phyloP scores from a whole-genome alignment of 2,888 invertebrate species.

The Germaria angustata region DNA sequence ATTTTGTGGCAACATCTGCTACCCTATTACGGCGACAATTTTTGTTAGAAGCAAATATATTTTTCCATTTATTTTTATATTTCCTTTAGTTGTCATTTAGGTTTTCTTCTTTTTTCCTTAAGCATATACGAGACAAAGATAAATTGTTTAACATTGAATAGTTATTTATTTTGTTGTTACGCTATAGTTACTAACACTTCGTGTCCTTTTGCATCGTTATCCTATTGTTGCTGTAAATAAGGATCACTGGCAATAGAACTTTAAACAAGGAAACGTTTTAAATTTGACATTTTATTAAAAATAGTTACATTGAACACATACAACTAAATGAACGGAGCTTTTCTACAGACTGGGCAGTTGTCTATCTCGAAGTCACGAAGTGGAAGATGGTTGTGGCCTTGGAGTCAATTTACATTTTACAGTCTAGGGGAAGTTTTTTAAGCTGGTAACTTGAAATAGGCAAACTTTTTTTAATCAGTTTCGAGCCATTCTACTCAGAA shows the following conservation, averaged over 20 bases:
- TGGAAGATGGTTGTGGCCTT: too few relatives aligned
- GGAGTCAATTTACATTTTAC: too few relatives aligned
- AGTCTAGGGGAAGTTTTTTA: too few relatives aligned
- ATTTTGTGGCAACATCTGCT: slow-evolving; percentile 70
- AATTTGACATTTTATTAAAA: slow-evolving; percentile 60
- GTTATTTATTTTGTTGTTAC: slow-evolving; percentile 62
- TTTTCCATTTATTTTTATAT: slow-evolving; percentile 30
- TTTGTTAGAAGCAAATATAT: slow-evolving; percentile 46
- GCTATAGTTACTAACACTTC: not conserved
- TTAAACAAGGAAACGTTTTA: slow-evolving; percentile 38
- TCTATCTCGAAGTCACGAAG: too few relatives aligned
- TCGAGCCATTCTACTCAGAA: too few relatives aligned
- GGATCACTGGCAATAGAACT: slow-evolving; percentile 33
- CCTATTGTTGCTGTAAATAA: slow-evolving; percentile 24
- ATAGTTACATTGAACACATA: not conserved
- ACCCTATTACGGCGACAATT: slow-evolving; percentile 67
- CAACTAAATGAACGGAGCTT: too few relatives aligned
- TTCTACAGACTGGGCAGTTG: too few relatives aligned
- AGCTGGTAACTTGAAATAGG: too few relatives aligned
- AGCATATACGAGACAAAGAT: slow-evolving; percentile 67
- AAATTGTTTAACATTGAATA: slow-evolving; percentile 68
- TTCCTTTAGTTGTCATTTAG: slow-evolving; percentile 32
- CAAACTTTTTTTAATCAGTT: too few relatives aligned
- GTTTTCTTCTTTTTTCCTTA: slow-evolving; percentile 31
- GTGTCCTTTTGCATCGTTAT: slow-evolving; percentile 10